Evolutionary conservation across 2,888 invertebrate species (phyloP), one percentile per base, ranked within the genome.

Genomic region (Automeris io): DNA sequence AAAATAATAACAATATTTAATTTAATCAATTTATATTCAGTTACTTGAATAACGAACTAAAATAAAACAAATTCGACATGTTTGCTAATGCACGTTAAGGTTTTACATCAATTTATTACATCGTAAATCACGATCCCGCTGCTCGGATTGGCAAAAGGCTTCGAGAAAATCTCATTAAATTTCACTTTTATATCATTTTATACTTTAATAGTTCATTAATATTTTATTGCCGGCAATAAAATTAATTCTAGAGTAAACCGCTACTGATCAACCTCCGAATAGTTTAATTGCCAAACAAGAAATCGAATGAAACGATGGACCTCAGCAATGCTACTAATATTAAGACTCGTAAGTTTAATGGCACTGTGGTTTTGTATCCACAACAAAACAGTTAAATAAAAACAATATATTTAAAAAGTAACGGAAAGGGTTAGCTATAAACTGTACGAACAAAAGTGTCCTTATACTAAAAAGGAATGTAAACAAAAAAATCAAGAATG

Each of bases 201-300:
- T 78, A 81, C 76, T 83, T 85, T 82, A 80, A 85, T 85, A 61
- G 70, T 59, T 75, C 82, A 80, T 86, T 83, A 82, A 80, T 74
- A 78, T 81, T 85, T 86, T 85, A 85, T 79, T 70, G 65, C 70
- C 40, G 63, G n/a, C 53, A 68, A 61, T 82, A 77, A 85, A 83
- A 73, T 76, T 85, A 82, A 86, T 82, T 86, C 82, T 77, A 78
- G 73, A 76, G 71, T 69, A 70, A 73, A 75, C 67, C 70, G 81
- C 86, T 83, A 80, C 85, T 68, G 70, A 61, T 63, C 62, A 64
- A 70, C 65, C 58, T 68, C 68, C 61, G 70, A 68, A 63, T 69
- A 67, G 73, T 73, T 69, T 72, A 72, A 73, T 74, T 67, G 59
- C 54, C 45, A 41, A 48, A 50, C 54, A 53, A 13, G 49, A 49